A percentile compares a stretch with the other conserved stretches of the same genome.
phyloP scores from a whole-genome alignment of 2,888 invertebrate species.

The Rhamphomyia laevipes region DNA sequence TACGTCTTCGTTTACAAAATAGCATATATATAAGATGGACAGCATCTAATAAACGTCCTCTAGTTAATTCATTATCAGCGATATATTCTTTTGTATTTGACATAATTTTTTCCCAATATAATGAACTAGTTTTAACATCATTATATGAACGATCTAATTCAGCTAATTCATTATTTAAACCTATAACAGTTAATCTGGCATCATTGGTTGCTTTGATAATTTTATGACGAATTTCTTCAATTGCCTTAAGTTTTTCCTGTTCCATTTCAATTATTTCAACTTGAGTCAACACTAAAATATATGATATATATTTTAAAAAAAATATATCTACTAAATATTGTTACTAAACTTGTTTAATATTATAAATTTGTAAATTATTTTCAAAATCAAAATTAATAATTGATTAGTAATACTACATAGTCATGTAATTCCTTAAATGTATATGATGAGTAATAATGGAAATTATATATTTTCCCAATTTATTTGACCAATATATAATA shows the following conservation, averaged over 20 bases:
- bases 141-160: constrained; percentile 31
- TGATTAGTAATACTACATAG: too few species aligned
- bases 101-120: constrained; percentile 32
- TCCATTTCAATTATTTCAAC: constrained; percentile 30
- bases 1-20: constrained; percentile 27
- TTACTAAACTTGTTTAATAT: neutral
- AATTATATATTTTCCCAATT: too few species aligned
- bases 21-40: constrained; percentile 27
- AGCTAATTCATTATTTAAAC: constrained; percentile 31
- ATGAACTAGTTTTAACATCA: constrained; percentile 23
- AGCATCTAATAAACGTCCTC: constrained; percentile 27
- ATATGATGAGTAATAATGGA: too few species aligned
- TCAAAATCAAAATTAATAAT: too few species aligned
- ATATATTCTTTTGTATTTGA: constrained; percentile 26
- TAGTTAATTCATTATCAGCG: constrained; percentile 23
- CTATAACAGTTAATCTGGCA: constrained; percentile 29
- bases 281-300: constrained; percentile 34
- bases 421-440: too few species aligned
- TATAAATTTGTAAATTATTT: too few species aligned
- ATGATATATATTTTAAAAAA: too few species aligned
- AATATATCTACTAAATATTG: too few species aligned
- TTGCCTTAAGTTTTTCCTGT: constrained; percentile 23
- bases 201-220: constrained; percentile 33
- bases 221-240: constrained; percentile 30
- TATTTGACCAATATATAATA: too few species aligned